Base-by-base conservation (phyloP, 1,140 invertebrate species). In the Cotesia glomerata region DNA sequence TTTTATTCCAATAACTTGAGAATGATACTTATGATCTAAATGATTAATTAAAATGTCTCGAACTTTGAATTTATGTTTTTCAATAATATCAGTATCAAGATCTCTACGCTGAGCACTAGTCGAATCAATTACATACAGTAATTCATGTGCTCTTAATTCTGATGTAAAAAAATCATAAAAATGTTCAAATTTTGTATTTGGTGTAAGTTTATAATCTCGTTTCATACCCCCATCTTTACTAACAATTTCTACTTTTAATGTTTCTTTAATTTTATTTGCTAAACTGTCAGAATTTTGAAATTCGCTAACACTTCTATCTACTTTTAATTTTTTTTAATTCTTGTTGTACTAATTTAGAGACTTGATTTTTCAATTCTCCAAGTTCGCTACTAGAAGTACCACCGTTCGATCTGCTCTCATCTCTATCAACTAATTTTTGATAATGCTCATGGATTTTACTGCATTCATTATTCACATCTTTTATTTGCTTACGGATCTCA, bases 31-130 rank as follows among this genome's bases (percentile, higher is more conserved):
- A 64, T 69, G 18, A 61, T 75, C 74, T 56, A 72, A 26, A 26
- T 62, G 34, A 54, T 72, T 72, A 18, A 72, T 39, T 18, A 75
- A 39, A 32, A 75, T 75, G 7, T 72, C 71, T 69, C 65, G 62
- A 61, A 75, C 74, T 72, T 72, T 75, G 35, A 18, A 70, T 51
- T 71, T 74, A 45, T 76, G 76, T 72, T 72, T 75, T 49, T 74
- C 71, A 62, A 45, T 34, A 1, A 59, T 5, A 26, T 14, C 9
- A 59, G 70, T 58, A 58, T 63, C 52, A 49, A 73, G 7, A 35
- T 36, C 26, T 73, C 18, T 7, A 65, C 63, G 18, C 36, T 34
- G 16, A 18, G 26, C 56, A 56, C 26, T 11, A 11, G 32, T 34
- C 0, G n/a, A 5, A 16, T 64, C 13, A 54, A 75, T 73, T 26